Evolutionary conservation across 2,797 vertebrate genomes (phyloP), one percentile per base, ranked within the genome.

Genomic region (Pseudochromis fuscus): DNA sequence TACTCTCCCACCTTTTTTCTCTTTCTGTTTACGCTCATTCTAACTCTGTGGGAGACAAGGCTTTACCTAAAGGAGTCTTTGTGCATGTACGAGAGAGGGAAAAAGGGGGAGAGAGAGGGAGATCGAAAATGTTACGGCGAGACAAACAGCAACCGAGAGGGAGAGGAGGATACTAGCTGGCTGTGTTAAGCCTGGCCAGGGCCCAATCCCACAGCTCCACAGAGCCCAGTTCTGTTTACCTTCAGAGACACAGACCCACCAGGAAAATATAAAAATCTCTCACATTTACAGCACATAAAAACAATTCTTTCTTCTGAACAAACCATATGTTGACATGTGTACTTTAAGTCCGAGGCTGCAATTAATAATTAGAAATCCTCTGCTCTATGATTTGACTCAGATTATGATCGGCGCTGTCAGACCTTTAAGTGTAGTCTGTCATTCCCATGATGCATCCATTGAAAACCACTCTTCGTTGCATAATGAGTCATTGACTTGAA

Each of bases 1-100:
- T 59, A 53, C 77, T 84, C 72, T 50, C 68, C 74, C 80, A 21
- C 76, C 69, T 69, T 69, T 27, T 81, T 58, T 83, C 63, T 77
- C 68, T 72, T 66, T 72, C 72, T 50, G 67, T 88, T 84, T 81
- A 51, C 30, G 13, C 81, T 82, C 77, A 77, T 84, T 87, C 78
- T 62, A 64, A 86, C 88, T 82, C 90, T 86, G 86, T 89, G 91
- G 87, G 89, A 90, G 91, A 88, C 60, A 67, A 76, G 76, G 83
- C 75, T 85, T 83, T 51, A 76, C 69, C 88, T 84, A 89, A 94
- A 93, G 77, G 85, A 69, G 76, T 88, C 92, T 93, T 94, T 94
- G 93, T 94, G 62, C 51, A 2, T 66, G 67, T 62, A 56, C 10
- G 60, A 49, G 68, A 53, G 62, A 75, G 74, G 48, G 62, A 67